Base-by-base conservation (phyloP, 37 sponge, comb jelly and placozoan genomes). In the Halisarca cf. caerulea region DNA sequence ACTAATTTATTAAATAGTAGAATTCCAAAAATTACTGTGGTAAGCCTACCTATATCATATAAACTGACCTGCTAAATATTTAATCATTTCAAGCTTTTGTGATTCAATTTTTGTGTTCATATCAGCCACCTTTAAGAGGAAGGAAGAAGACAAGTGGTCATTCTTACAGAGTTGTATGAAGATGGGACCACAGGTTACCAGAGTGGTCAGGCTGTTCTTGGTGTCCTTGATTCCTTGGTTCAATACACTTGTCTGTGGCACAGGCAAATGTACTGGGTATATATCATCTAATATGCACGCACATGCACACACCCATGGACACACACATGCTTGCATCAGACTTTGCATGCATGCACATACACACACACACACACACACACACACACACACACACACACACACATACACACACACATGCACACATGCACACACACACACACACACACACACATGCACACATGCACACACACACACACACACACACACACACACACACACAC, bases 11-110 rank as follows among this genome's bases (percentile, higher is more conserved):
- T n/a, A n/a, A n/a, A n/a, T n/a, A n/a, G n/a, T n/a, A n/a, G n/a
- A n/a, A n/a, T n/a, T n/a, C n/a, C n/a, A n/a, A n/a, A n/a, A n/a
- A n/a, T n/a, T n/a, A n/a, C n/a, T n/a, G n/a, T n/a, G n/a, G n/a
- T n/a, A n/a, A n/a, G n/a, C n/a, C n/a, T n/a, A n/a, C n/a, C n/a
- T n/a, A n/a, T n/a, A n/a, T n/a, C n/a, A n/a, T n/a, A n/a, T n/a
- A n/a, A n/a, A n/a, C 69, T 81, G 38, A 92, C 92, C 89, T 54
- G 80, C 90, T 39, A 92, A 69, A 82, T 91, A 95, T 57, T 92
- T 95, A 54, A 95, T 71, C n/a, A 87, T 80, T 44, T 95, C 95
- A 9, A 89, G 41, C 54, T 95, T 95, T 21, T 89, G 86, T 45
- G 92, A 66, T 86, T 91, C 95, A 9, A 95, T 91, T 23, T 84